Evolutionary conservation across 1,140 invertebrate species (phyloP).

Genomic region (Diorhabda carinulata): DNA sequence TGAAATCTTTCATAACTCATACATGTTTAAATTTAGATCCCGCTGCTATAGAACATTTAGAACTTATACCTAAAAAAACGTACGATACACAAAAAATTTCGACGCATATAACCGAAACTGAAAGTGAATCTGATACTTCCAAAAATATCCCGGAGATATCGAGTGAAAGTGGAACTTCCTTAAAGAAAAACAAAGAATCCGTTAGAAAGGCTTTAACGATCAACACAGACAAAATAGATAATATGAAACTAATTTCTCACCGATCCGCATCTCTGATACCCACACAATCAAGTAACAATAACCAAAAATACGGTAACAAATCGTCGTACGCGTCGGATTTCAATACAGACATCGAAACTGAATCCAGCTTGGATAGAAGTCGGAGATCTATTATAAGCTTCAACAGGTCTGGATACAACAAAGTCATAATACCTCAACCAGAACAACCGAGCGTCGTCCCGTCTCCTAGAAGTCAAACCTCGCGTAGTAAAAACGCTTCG

Average conservation of each 20-base stretch:
- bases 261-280: not conserved
- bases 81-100: conserved; percentile 12
- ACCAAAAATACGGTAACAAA: not conserved
- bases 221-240: conserved; percentile 9
- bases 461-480: not conserved
- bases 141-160: conserved; percentile 47
- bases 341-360: not conserved
- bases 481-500: not conserved
- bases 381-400: conserved; percentile 12
- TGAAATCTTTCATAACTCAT: conserved; percentile 34
- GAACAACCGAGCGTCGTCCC: not conserved
- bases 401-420: conserved; percentile 1
- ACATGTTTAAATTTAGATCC: conserved; percentile 37
- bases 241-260: conserved; percentile 9
- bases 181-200: conserved; percentile 22
- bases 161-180: conserved; percentile 35
- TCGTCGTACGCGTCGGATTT: conserved; percentile 12
- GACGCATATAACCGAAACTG: conserved; percentile 18
- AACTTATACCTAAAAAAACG: conserved; percentile 21
- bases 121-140: conserved; percentile 44
- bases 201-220: conserved; percentile 17
- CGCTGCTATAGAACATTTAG: conserved; percentile 32
- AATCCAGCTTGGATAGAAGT: not conserved
- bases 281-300: not conserved
- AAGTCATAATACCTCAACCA: not conserved